phyloP scores from a whole-genome alignment of 2,797 vertebrate species.

The Glyptemys insculpta region DNA sequence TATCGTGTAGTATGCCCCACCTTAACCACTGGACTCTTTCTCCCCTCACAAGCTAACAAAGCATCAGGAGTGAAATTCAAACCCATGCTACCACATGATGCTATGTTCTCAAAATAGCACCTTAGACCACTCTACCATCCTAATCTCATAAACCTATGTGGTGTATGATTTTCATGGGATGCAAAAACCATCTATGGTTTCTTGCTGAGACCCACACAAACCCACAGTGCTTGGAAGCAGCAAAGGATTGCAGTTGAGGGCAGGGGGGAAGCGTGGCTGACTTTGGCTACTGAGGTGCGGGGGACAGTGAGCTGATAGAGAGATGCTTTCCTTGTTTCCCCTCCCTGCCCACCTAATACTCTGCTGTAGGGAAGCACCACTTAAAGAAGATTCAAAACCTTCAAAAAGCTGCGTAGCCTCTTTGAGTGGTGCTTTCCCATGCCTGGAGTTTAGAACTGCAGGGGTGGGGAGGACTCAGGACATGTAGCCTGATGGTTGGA shows the following conservation, averaged over 20 bases:
- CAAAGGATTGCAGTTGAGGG: neutral
- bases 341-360: neutral
- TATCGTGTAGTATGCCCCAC: neutral
- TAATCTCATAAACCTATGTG: neutral
- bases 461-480: neutral
- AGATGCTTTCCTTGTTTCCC: neutral
- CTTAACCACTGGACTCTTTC: neutral
- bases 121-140: neutral
- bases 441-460: neutral
- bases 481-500: neutral
- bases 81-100: fast-evolving
- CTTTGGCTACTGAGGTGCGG: neutral
- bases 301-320: neutral
- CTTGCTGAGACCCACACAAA: neutral
- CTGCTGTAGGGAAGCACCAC: neutral
- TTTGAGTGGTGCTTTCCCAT: neutral
- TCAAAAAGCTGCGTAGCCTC: neutral
- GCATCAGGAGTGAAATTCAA: neutral
- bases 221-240: neutral
- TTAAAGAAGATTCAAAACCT: neutral
- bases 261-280: neutral
- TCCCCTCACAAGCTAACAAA: neutral
- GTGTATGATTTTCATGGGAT: neutral
- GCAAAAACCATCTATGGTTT: neutral
- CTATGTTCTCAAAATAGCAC: neutral